Percentiles rank a stretch among this genome's conserved stretches.
These are phyloP conservation scores for Epizoanthus scotinus DNA, from an alignment of 92 coral and sea anemone species.

Conservation along the genomic window DNA sequence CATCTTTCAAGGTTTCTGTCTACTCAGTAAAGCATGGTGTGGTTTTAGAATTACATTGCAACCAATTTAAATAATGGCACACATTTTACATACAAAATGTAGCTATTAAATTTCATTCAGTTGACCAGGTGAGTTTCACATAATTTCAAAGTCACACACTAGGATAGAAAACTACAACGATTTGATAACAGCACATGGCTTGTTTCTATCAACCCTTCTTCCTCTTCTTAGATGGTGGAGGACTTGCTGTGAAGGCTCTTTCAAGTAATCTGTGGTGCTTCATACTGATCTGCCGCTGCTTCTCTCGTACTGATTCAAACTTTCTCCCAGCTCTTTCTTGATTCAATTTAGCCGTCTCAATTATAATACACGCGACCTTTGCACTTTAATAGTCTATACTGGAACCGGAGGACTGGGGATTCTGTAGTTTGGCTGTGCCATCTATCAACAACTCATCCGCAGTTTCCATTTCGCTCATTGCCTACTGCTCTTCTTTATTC, in stretches of 20 bases:
- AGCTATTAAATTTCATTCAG: no score
- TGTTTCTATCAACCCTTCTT: constrained; percentile 27
- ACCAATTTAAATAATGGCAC: no score
- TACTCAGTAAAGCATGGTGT: no score
- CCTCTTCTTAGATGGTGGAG: constrained; percentile 37
- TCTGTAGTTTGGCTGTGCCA: constrained; percentile 18
- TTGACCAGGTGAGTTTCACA: no score
- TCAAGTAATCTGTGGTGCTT: no score
- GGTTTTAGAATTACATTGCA: no score
- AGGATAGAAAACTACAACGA: no score
- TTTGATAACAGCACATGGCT: neutral
- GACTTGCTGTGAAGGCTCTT: constrained; percentile 18
- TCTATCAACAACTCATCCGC: constrained; percentile 40
- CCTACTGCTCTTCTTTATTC: constrained; percentile 16
- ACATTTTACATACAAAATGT: no score
- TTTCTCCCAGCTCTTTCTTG: constrained; percentile 7
- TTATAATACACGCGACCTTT: constrained; percentile 46
- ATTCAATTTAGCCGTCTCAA: neutral
- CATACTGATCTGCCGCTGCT: no score
- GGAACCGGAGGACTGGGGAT: constrained; percentile 33
- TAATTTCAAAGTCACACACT: no score
- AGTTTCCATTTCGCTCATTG: constrained; percentile 36
- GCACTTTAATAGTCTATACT: constrained; percentile 49
- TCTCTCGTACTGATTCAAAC: neutral
- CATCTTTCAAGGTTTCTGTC: no score